Evolutionary conservation across 1,140 invertebrate genomes (phyloP).

Genomic region (Theocolax elegans): DNA sequence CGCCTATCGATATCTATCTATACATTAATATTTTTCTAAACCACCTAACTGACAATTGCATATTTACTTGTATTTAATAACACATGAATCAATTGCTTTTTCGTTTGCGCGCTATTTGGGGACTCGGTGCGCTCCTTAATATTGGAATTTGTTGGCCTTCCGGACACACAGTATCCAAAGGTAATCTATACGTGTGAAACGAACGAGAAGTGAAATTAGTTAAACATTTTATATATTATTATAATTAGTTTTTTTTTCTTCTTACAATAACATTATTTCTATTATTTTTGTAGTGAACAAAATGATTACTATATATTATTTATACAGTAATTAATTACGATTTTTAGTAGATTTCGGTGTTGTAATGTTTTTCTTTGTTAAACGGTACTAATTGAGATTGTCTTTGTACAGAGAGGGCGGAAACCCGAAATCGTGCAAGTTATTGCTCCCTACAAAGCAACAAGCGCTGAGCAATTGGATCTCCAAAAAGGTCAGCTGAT

Average conservation of each 20-base stretch:
- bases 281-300: too few relatives aligned
- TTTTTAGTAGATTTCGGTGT: too few relatives aligned
- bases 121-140: constrained; percentile 1
- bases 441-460: constrained; percentile 88
- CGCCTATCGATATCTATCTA: neutral
- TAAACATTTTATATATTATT: constrained; percentile 2
- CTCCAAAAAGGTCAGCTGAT: constrained; percentile 94
- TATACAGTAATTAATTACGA: too few relatives aligned
- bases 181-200: constrained; percentile 27
- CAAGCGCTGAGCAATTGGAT: constrained; percentile 89
- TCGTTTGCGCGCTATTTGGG: constrained; percentile 22
- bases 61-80: constrained; percentile 22
- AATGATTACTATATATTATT: too few relatives aligned
- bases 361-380: too few relatives aligned
- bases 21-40: neutral
- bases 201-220: neutral
- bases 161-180: constrained; percentile 33
- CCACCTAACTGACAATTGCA: neutral
- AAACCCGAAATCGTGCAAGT: constrained; percentile 91
- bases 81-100: constrained; percentile 34
- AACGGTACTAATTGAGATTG: constrained; percentile 19
- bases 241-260: too few relatives aligned
- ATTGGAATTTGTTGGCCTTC: constrained; percentile 27
- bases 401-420: constrained; percentile 68
- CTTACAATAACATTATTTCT: too few relatives aligned